phyloP scores from a whole-genome alignment of 2,888 invertebrate genomes.

The Rhaphigaster nebulosa region DNA sequence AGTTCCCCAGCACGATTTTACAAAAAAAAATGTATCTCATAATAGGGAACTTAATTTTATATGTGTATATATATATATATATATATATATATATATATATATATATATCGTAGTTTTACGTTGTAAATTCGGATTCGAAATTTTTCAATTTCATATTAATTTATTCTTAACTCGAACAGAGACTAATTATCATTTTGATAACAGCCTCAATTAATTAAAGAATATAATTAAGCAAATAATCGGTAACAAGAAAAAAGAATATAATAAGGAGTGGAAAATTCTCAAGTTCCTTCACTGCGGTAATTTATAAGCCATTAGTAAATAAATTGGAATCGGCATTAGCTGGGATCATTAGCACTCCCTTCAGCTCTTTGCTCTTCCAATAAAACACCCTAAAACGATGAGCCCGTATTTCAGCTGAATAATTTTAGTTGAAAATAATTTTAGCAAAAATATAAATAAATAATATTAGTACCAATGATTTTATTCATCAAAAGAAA shows the following conservation, averaged over 20 bases:
- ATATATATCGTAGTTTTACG: no score
- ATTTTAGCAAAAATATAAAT: no score
- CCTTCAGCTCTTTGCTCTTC: background rate
- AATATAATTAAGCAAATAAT: constrained; percentile 1
- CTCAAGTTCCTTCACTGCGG: background rate
- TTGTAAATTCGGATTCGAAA: no score
- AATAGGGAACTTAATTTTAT: no score
- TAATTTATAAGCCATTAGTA: constrained; percentile 20
- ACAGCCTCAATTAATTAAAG: background rate
- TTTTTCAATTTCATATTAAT: no score
- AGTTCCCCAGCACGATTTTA: no score
- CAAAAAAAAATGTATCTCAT: no score
- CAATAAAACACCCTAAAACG: background rate
- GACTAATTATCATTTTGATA: background rate
- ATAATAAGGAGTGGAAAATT: background rate
- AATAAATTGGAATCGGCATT: background rate
- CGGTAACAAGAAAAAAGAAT: background rate
- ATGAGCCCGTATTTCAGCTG: background rate
- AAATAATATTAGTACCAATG: no score
- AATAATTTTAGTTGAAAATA: no score
- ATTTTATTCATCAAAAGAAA: no score
- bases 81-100: no score
- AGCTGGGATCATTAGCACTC: background rate
- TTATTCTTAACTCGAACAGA: background rate
- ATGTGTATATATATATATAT: no score